Base-by-base conservation (phyloP, 2,888 invertebrate species). In the Conus canariensis region DNA sequence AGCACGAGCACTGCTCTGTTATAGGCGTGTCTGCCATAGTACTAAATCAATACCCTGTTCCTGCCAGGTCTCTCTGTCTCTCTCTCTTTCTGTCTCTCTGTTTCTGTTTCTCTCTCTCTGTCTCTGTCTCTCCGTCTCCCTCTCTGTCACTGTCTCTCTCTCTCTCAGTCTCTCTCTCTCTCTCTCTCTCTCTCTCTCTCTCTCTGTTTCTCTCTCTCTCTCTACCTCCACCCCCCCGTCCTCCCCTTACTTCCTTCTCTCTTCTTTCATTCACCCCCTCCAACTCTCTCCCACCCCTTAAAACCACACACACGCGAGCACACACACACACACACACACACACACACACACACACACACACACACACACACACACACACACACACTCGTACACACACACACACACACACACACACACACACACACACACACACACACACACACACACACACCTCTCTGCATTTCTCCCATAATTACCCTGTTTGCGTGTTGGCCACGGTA, bases 191-290 rank as follows among this genome's bases (percentile, higher is more conserved):
- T 56, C 8, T 82, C 82, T 82, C 19, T 82, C 56, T 56, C 56
- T 82, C 82, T 82, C 82, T 82, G 6, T 56, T 1, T 56, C 19
- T 82, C 82, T 82, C 82, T 82, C 56, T 82, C 82, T 82, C 82
- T 56, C 56, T 82, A 45, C 56, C 56, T 22, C 56, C 22, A 8
- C 30, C 45, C 25, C 30, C 25, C 30, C 22, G 10, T 80, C 80
- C 1, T 22, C 30, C 25, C 80, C 25, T 30, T 30, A 10, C 4
- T 10, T 30, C 56, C 45, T 82, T 56, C 56, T 56, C 82, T 45
- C 82, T 82, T 82, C 82, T 82, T 56, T 56, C 82, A 14, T 56
- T 56, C 82, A 16, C 56, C 16, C 45, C 45, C 45, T 45, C 45
- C 45, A 45, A 45, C 45, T 25, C 77, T 25, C 77, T 25, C 16